Evolutionary conservation across 2,888 invertebrate species (phyloP), one percentile per base, ranked within the genome.

Genomic region (Vanessa cardui): DNA sequence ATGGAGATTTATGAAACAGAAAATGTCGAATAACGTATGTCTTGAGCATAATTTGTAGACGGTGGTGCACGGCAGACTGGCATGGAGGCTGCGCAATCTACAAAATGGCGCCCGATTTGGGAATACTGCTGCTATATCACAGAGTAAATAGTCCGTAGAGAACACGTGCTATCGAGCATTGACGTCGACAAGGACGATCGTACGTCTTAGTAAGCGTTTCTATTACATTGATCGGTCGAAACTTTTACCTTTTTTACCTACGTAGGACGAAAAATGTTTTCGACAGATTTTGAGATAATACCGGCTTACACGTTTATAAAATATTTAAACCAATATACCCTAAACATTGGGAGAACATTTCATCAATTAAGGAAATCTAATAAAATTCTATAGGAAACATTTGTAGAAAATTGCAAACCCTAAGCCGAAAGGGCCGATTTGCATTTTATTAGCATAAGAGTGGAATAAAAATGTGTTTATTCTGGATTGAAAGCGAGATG

Each of bases 1-100:
- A 89, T 89, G 87, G 88, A 90, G 88, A 90, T 90, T 90, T 90
- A 89, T 90, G 88, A 87, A 89, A 90, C 84, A 87, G 88, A 89
- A 89, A 90, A 89, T 72, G 86, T 84, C 80, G 82, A 86, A 81
- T 81, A 85, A 83, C 86, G 85, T 87, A 83, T 84, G 84, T 87
- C 86, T 87, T 84, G 80, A 80, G 79, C 78, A 81, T 85, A 87
- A 87, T 87, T 88, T 86, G 85, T 85, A 73, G 74, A 70, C 60
- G 72, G 77, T 76, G 77, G 78, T 74, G 52, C 52, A 78, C 80
- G 73, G 69, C 44, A 59, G 44, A 63, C 56, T 56, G 58, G 67
- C 65, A 52, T 61, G 64, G 62, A 59, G 64, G 63, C 58, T 47
- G 60, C 56, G 69, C 70, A 73, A 71, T 73, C 71, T 74, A 63